Evolutionary conservation across 2,113 vertebrate species (phyloP).

Genomic region (Recurvirostra avosetta): DNA sequence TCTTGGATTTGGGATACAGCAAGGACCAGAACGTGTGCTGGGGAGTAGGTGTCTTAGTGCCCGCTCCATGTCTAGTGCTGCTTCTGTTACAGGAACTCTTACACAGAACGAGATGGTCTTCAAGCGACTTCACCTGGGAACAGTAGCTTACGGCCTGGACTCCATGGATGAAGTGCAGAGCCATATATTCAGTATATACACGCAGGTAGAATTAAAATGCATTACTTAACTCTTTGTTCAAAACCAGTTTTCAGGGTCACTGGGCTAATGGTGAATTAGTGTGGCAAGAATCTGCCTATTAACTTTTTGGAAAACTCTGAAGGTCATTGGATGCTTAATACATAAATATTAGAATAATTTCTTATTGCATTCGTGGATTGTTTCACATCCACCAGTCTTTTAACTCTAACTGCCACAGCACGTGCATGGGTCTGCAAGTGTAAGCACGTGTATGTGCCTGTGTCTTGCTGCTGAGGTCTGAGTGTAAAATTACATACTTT

Average conservation of each 20-base stretch:
- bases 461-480: neutral
- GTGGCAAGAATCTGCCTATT: neutral
- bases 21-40: neutral
- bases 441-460: neutral
- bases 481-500: neutral
- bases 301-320: neutral
- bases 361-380: neutral
- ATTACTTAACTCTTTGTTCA: neutral
- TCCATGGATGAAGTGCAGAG: slow-evolving; percentile 99
- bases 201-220: slow-evolving; percentile 78
- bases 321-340: neutral
- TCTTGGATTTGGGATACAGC: neutral
- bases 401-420: neutral
- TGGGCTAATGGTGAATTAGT: neutral
- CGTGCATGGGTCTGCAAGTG: rapidly evolving
- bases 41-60: rapidly evolving
- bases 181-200: slow-evolving; percentile 95
- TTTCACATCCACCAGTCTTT: neutral
- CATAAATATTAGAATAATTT: neutral
- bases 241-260: neutral
- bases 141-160: slow-evolving; percentile 93
- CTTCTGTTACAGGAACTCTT: slow-evolving; percentile 83
- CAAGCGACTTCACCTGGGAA: slow-evolving; percentile 93
- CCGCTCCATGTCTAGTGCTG: neutral
- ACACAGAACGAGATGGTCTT: slow-evolving; percentile 99